Percentiles rank a stretch among this genome's conserved stretches.
These are phyloP conservation scores for Spatula clypeata DNA, from an alignment of 2,797 vertebrate species.

Conservation along the genomic window DNA sequence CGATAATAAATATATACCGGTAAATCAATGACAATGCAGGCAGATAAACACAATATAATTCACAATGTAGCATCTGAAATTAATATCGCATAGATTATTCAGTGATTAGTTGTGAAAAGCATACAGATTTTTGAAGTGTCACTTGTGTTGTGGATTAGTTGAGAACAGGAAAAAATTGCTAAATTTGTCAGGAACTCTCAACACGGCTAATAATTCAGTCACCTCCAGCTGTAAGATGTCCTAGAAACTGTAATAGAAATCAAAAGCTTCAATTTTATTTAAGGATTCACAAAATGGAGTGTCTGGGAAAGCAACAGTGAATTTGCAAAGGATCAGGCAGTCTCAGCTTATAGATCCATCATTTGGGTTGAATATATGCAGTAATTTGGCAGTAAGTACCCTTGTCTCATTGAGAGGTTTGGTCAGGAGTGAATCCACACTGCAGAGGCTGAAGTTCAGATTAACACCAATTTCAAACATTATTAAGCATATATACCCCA, in stretches of 20 bases:
- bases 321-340: neutral
- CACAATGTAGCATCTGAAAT: neutral
- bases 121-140: neutral
- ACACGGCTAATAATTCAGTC: neutral
- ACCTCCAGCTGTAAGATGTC: neutral
- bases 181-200: neutral
- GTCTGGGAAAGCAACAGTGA: neutral
- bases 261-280: neutral
- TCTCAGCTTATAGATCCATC: neutral
- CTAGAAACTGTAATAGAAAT: neutral
- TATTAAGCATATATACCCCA: neutral
- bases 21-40: neutral
- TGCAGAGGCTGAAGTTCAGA: neutral
- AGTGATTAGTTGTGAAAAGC: neutral
- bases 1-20: neutral
- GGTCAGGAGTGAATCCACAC: accelerated
- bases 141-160: neutral
- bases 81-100: neutral
- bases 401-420: neutral
- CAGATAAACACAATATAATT: neutral
- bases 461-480: neutral
- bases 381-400: neutral
- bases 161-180: neutral
- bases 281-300: neutral
- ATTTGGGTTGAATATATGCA: neutral